A percentile compares a stretch with the other conserved stretches of the same genome.
Evolutionary conservation across 2,113 vertebrate genomes (phyloP).

Genomic region (Eurystomus gularis): DNA sequence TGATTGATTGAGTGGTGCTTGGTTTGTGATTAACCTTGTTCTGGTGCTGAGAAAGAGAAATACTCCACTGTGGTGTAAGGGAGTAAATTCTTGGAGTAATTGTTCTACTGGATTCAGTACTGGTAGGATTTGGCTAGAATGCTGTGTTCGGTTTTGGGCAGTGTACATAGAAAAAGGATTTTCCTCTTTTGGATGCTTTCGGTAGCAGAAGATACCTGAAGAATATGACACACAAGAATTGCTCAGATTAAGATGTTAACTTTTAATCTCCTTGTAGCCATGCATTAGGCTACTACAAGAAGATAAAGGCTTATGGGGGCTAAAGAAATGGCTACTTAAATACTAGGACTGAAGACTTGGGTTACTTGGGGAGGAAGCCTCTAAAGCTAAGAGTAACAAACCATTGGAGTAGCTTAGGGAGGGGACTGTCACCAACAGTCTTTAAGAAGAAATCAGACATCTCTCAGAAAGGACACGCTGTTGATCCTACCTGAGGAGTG

Average conservation of each 20-base stretch:
- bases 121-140: background rate
- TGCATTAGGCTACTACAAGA: background rate
- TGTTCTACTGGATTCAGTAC: background rate
- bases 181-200: background rate
- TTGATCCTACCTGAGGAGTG: background rate
- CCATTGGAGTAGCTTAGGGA: background rate
- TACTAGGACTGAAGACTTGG: background rate
- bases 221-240: background rate
- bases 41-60: background rate
- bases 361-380: background rate
- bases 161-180: background rate
- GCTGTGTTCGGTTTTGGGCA: background rate
- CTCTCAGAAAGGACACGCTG: background rate
- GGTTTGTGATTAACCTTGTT: background rate
- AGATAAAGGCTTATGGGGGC: background rate
- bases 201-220: background rate
- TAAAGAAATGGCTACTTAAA: background rate
- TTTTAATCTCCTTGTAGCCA: background rate
- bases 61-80: background rate
- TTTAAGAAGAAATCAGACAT: background rate
- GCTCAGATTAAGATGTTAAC: background rate
- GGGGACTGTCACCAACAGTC: background rate
- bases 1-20: background rate
- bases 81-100: background rate
- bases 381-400: background rate